Evolutionary conservation across 2,888 invertebrate genomes (phyloP).

Genomic region (Hyles lineata): DNA sequence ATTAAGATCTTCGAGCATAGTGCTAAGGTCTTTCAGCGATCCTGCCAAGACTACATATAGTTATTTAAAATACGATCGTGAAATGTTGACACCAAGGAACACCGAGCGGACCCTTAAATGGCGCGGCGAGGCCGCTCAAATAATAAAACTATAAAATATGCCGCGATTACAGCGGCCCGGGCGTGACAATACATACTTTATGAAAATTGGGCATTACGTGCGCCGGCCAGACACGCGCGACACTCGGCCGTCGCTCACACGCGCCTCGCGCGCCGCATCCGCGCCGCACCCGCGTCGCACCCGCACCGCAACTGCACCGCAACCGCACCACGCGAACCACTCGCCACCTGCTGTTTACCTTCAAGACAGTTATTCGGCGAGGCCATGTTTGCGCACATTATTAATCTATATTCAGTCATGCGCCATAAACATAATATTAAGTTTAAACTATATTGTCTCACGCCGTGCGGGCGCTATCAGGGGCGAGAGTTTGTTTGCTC

Average conservation of each 20-base stretch:
- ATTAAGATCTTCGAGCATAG: too few relatives aligned
- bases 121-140: too few relatives aligned
- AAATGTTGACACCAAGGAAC: too few relatives aligned
- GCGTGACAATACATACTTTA: not conserved
- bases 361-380: not conserved
- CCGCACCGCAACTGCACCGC: not conserved
- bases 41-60: too few relatives aligned
- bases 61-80: too few relatives aligned
- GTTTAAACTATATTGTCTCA: not conserved
- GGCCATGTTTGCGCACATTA: not conserved
- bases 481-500: slow-evolving; percentile 1
- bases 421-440: not conserved
- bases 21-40: too few relatives aligned
- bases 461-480: not conserved
- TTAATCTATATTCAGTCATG: not conserved
- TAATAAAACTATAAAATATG: slow-evolving; percentile 4
- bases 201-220: not conserved
- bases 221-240: not conserved
- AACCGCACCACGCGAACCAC: not conserved
- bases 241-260: not conserved
- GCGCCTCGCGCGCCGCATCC: not conserved
- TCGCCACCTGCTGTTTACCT: not conserved
- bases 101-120: too few relatives aligned
- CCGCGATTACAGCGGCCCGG: not conserved
- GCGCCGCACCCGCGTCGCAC: not conserved